A percentile compares a stretch with the other conserved stretches of the same genome.
These are phyloP conservation scores for Pseudomugil gertrudae DNA, from an alignment of 2,797 vertebrate species.

Conservation along the genomic window DNA sequence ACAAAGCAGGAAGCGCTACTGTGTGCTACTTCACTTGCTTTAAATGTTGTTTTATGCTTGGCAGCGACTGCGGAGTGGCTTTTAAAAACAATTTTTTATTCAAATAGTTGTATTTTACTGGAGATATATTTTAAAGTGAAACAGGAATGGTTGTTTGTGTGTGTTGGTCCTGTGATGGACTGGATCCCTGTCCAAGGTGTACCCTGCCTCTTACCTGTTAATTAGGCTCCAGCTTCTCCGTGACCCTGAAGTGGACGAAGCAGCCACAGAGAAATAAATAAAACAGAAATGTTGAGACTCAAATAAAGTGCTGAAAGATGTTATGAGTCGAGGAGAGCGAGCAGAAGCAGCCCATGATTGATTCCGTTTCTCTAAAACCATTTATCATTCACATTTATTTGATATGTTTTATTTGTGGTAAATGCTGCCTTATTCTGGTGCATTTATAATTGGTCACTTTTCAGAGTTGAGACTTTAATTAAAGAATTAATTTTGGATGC, in stretches of 20 bases:
- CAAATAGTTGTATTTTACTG: not conserved
- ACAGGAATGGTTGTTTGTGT: too few relatives aligned
- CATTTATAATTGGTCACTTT: not conserved
- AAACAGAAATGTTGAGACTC: not conserved
- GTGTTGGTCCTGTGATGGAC: too few relatives aligned
- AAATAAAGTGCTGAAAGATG: not conserved
- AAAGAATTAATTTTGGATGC: constrained; percentile 7
- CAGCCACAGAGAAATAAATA: too few relatives aligned
- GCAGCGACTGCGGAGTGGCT: not conserved
- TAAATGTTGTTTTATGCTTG: not conserved
- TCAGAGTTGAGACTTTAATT: not conserved
- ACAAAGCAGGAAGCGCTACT: not conserved
- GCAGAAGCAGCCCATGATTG: not conserved
- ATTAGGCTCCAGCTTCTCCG: too few relatives aligned
- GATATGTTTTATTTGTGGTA: too few relatives aligned
- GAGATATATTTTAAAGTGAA: not conserved
- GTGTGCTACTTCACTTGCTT: not conserved
- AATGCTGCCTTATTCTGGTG: too few relatives aligned
- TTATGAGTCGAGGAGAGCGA: not conserved
- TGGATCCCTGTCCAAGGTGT: too few relatives aligned
- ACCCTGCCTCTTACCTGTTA: too few relatives aligned
- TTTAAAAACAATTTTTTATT: not conserved
- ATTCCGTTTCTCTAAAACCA: constrained; percentile 1
- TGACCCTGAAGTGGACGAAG: too few relatives aligned
- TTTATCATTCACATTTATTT: not conserved